These are phyloP conservation scores for Oryzias sinensis DNA, from an alignment of 2,797 vertebrate genomes.

Conservation along the genomic window DNA sequence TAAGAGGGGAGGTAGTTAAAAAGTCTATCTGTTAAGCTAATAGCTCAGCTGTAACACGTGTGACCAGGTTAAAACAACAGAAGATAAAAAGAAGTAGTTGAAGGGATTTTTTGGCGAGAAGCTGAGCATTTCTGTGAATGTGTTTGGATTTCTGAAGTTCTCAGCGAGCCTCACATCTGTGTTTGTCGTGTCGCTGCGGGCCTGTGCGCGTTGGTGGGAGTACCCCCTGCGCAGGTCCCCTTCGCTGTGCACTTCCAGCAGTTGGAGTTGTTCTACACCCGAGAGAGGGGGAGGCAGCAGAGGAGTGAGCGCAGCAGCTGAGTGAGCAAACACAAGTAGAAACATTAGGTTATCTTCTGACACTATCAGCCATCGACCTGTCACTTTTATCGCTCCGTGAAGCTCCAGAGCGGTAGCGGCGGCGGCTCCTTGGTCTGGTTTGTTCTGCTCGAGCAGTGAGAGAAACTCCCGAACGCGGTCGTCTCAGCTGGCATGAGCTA, in stretches of 20 bases:
- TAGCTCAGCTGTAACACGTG: constrained; percentile 56
- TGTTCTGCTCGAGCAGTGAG: constrained; percentile 40
- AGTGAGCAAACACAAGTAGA: constrained; percentile 69
- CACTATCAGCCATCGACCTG: constrained; percentile 58
- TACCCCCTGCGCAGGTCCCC: constrained; percentile 76
- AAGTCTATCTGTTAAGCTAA: constrained; percentile 47
- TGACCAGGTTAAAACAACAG: constrained; percentile 71
- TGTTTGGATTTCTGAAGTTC: constrained; percentile 17
- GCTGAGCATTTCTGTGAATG: background rate
- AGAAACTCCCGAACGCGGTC: constrained; percentile 55
- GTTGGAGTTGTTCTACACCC: constrained; percentile 75
- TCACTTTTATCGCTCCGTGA: constrained; percentile 62
- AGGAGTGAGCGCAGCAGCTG: constrained; percentile 55
- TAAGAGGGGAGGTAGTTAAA: constrained; percentile 19
- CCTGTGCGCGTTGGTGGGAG: constrained; percentile 63
- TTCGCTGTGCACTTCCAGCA: constrained; percentile 76
- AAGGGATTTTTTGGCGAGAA: constrained; percentile 1
- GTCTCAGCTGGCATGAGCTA: constrained; percentile 88
- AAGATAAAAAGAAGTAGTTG: constrained; percentile 49
- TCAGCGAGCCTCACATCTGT: background rate
- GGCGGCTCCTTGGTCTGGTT: constrained; percentile 32
- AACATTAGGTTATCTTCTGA: constrained; percentile 66
- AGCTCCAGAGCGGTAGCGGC: constrained; percentile 20
- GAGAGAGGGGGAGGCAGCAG: constrained; percentile 50
- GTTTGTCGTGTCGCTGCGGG: constrained; percentile 61